Evolutionary conservation across 2,113 vertebrate genomes (phyloP).

Genomic region (Anhinga rufa): DNA sequence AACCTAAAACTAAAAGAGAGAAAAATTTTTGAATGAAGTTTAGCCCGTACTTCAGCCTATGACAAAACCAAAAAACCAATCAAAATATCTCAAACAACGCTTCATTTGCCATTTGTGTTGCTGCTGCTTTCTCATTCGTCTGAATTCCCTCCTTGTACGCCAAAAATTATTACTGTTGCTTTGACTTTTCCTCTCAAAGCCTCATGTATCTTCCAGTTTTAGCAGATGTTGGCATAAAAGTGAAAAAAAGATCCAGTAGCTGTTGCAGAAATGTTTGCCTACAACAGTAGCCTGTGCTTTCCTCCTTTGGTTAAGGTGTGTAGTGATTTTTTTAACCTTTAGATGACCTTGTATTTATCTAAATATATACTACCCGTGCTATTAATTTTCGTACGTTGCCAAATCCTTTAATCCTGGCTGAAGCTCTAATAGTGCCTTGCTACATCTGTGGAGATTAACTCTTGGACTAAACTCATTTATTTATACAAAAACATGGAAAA

Average conservation of each 20-base stretch:
- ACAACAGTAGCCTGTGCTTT: not conserved
- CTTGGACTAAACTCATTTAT: conserved; percentile 13
- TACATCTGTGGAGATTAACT: conserved; percentile 30
- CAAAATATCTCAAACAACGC: not conserved
- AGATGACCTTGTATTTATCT: conserved; percentile 30
- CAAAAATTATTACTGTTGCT: not conserved
- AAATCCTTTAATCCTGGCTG: conserved; percentile 59
- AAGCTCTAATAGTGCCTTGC: not conserved
- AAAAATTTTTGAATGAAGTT: not conserved
- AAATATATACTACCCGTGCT: not conserved
- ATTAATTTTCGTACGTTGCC: not conserved
- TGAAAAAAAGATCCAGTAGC: not conserved
- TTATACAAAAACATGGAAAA: conserved; percentile 1
- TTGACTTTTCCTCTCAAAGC: not conserved
- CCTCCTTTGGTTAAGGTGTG: not conserved
- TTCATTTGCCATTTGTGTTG: not conserved
- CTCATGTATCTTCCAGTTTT: not conserved
- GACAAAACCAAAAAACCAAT: not conserved
- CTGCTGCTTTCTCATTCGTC: not conserved
- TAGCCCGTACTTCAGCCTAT: not conserved
- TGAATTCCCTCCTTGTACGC: not conserved
- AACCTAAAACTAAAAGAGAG: not conserved
- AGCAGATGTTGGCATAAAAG: not conserved
- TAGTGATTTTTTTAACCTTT: not conserved
- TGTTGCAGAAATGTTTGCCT: not conserved